Percentiles rank a stretch among this genome's conserved stretches.
These are phyloP conservation scores for Anthopleura xanthogrammica DNA, from an alignment of 92 coral and sea anemone species.

Conservation along the genomic window DNA sequence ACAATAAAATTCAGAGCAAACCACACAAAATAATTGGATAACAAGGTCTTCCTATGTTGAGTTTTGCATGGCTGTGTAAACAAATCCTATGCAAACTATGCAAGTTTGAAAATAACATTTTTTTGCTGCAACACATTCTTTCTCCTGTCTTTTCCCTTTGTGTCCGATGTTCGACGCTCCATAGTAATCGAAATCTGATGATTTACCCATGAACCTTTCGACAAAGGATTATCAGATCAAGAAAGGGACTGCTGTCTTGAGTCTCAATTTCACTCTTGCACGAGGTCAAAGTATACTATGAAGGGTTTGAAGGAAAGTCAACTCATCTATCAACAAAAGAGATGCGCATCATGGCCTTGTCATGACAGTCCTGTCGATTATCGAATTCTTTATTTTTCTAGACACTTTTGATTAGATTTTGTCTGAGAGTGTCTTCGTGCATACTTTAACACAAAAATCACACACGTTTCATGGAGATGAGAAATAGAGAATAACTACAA, in stretches of 20 bases:
- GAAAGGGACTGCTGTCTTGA: neutral
- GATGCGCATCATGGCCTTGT: neutral
- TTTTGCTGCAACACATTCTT: neutral
- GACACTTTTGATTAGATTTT: conserved; percentile 1
- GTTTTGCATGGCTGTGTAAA: too few species aligned
- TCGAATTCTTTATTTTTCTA: conserved; percentile 5
- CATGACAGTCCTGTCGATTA: neutral
- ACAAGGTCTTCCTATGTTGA: too few species aligned
- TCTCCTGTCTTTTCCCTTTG: neutral
- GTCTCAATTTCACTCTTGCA: neutral
- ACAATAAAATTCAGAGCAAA: too few species aligned
- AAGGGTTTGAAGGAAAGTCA: neutral
- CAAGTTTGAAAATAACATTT: too few species aligned
- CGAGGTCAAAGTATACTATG: neutral
- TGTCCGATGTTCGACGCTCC: neutral
- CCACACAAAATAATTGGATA: too few species aligned
- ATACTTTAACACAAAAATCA: neutral
- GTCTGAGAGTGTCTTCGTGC: neutral
- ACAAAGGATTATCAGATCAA: conserved; percentile 6
- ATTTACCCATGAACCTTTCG: conserved; percentile 1
- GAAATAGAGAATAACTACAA: neutral
- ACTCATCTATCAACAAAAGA: neutral
- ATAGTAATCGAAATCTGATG: neutral
- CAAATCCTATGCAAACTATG: too few species aligned
- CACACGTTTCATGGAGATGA: neutral